Evolutionary conservation across 2,797 vertebrate genomes (phyloP).

Genomic region (Streptopelia turtur): DNA sequence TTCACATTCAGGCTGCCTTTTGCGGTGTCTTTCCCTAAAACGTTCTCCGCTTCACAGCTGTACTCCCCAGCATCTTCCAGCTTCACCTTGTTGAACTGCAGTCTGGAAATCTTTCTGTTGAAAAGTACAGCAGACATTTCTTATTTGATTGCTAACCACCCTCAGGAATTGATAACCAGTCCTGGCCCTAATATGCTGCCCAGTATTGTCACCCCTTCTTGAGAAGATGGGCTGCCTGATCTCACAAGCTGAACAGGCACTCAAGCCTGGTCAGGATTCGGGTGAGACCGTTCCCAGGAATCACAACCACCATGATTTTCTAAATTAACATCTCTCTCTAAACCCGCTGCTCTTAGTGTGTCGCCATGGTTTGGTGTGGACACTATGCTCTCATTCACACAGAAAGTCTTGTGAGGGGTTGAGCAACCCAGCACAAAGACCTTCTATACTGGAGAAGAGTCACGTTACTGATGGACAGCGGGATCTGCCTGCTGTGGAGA

Average conservation of each 20-base stretch:
- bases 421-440: background rate
- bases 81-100: conserved; percentile 94
- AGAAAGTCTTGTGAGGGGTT: accelerated
- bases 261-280: background rate
- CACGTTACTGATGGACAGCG: background rate
- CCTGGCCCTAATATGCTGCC: background rate
- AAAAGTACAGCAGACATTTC: conserved; percentile 69
- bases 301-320: background rate
- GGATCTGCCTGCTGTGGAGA: background rate
- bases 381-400: background rate
- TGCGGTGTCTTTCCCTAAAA: conserved; percentile 89
- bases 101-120: conserved; percentile 93
- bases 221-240: background rate
- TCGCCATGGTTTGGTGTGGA: background rate
- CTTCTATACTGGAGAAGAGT: background rate
- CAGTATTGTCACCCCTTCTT: background rate
- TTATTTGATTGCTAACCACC: conserved; percentile 32
- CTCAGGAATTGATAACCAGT: background rate
- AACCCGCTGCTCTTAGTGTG: background rate
- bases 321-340: background rate
- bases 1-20: conserved; percentile 92
- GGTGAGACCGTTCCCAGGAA: background rate
- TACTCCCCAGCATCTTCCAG: conserved; percentile 96
- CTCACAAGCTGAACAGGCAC: background rate
- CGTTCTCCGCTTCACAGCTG: conserved; percentile 94